Evolutionary conservation across 2,797 vertebrate genomes (phyloP).

Genomic region (Thalassophryne amazonica): DNA sequence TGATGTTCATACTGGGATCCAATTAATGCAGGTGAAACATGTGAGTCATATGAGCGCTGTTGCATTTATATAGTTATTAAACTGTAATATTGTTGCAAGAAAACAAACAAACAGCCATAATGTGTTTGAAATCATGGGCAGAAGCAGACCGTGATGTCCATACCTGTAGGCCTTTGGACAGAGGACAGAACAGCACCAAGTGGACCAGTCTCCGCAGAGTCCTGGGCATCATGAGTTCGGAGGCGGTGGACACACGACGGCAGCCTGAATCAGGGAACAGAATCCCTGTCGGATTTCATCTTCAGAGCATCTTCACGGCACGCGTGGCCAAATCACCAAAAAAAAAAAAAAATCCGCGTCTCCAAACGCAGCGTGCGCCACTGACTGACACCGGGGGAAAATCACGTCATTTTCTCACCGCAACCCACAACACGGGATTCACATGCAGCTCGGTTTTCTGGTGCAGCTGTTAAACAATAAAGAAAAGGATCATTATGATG

Average conservation of each 20-base stretch:
- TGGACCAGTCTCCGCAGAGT: conserved; percentile 86
- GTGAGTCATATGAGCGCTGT: too few relatives aligned
- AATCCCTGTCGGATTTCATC: conserved; percentile 56
- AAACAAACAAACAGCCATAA: too few relatives aligned
- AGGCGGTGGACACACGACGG: conserved; percentile 8
- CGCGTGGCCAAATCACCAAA: conserved; percentile 1
- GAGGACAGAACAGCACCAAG: conserved; percentile 88
- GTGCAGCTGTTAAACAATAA: too few relatives aligned
- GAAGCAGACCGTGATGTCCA: neutral
- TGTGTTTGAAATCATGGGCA: neutral
- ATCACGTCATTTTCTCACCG: too few relatives aligned
- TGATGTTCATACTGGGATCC: too few relatives aligned
- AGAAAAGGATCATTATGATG: too few relatives aligned
- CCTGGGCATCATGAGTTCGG: conserved; percentile 79
- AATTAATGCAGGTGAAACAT: too few relatives aligned
- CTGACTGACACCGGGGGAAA: too few relatives aligned
- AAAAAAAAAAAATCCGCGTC: neutral
- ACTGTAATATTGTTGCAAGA: too few relatives aligned
- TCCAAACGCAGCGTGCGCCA: neutral
- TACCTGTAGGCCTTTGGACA: conserved; percentile 91
- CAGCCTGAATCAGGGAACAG: conserved; percentile 17
- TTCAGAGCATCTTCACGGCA: conserved; percentile 17
- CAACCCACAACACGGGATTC: too few relatives aligned
- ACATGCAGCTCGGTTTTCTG: too few relatives aligned
- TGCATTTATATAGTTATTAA: too few relatives aligned